Base-by-base conservation (phyloP, 2,888 invertebrate genomes). In the Caenorhabditis zanzibari region DNA sequence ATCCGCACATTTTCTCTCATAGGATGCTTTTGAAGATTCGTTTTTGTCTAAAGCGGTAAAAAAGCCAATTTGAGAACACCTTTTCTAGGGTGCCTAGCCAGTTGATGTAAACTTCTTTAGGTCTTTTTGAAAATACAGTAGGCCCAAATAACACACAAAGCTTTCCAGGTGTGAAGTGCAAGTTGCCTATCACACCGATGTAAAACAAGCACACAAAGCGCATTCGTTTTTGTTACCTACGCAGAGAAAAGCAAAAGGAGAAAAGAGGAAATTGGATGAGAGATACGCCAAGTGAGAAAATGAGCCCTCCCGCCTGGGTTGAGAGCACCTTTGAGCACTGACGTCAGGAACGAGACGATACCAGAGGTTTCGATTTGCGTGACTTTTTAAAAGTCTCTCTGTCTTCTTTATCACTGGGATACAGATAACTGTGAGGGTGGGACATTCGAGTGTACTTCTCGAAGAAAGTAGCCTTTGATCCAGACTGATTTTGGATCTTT, bases 301-400 rank as follows among this genome's bases (percentile, higher is more conserved):
- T 47, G 66, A 68, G 52, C 52, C 19, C 19, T 47, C 19, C 47
- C 47, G 16, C 35, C 26, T n/a, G 32, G 19, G 32, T 52, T 24
- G 66, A 68, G 66, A 54, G 68, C 54, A 68, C 68, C 68, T 68
- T 52, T 64, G 71, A 64, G 63, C 64, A 77, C 68, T 68, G 68
- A 77, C 77, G 79, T 79, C 79, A 79, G 71, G 35, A 32, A 19
- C 32, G 52, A 49, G 52, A n/a, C 49, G 54, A 52, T 74, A 74
- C 69, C 68, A 69, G 32, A 19, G 35, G 58, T 76, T 54, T 59
- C 68, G 68, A 63, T 54, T 61, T 79, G 63, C 79, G 79, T 79
- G 79, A 79, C 71, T 79, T 79, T 79, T 52, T 19, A 56, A 77
- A 79, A 44, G 22, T 63, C 61, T 63, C 54, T 28, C 71, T 3